Evolutionary conservation across 2,113 vertebrate species (phyloP), one percentile per base, ranked within the genome.

Genomic region (Podiceps cristatus): DNA sequence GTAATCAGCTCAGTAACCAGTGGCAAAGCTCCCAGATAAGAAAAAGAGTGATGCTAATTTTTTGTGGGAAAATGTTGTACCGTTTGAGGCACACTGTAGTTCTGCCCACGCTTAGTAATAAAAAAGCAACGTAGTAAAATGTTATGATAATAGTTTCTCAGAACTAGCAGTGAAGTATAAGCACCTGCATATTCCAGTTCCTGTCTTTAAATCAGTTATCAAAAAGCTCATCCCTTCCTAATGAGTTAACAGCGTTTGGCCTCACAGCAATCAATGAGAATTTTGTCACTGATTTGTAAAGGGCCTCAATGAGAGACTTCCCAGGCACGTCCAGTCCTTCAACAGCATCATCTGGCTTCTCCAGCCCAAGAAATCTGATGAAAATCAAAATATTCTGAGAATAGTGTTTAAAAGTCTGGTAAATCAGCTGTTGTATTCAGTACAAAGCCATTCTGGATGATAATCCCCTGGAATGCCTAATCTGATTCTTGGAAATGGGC

Each of bases 111-210:
- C 42, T 76, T 68, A 62, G 67, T 62, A 86, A 81, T 86, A 78
- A 90, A 68, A 88, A 86, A 80, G n/a, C 37, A 63, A 40, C 55
- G 49, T 78, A 88, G 59, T 88, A 88, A 97, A 96, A 95, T 78
- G 2, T 56, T 92, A 88, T 86, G 59, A 40, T 77, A 92, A 90
- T 63, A 63, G 4, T 28, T 86, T 72, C 56, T 93, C 79, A 84
- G 75, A 89, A 68, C 60, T 56, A 74, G 12, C 35, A 86, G 19
- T 81, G 64, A 84, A 52, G 24, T 49, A 37, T 50, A 84, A 95
- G 37, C 45, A 84, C 52, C 68, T 96, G 71, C 71, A 50, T 90
- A 72, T 95, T 88, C 42, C 25, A 35, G 9, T 79, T 86, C 50
- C 23, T 55, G n/a, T 37, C 37, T 90, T 83, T 69, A 92, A 78